Evolutionary conservation across 2,888 invertebrate species (phyloP), one percentile per base, ranked within the genome.

Genomic region (Spisula solida): DNA sequence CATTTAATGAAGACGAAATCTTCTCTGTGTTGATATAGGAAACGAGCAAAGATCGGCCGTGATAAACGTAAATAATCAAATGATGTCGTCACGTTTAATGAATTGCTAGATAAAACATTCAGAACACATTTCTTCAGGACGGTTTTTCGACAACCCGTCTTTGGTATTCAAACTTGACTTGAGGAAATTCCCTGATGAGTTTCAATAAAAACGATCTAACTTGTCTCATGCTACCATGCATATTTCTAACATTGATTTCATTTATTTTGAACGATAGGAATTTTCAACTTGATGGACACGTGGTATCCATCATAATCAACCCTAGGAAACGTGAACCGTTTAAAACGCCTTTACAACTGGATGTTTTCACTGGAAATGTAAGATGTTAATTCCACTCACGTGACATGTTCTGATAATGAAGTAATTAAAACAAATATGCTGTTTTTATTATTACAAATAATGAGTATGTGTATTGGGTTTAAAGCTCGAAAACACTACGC

Each of bases 261-360:
- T 56, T 48, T 55, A 6, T 82, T 31, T 82, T 56, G 18, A 60
- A 60, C 56, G 51, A 82, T 81, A 86, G 86, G 12, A 51, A 66
- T 20, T 82, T 31, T 18, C 55, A 16, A 14, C 5, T 88, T n/a
- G 41, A 34, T 31, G 88, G 88, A 8, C 81, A 88, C 47, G 55
- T 88, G 29, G 55, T 88, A 41, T 88, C 88, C 29, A 85, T 82
- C 29, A 55, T 88, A 14, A 12, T 88, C 20, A 66, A 82, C 25
- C 88, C 88, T 1, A 18, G 56, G 25, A 34, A 16, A 41, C 18
- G 25, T 81, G 56, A 55, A 34, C 78, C 48, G 18, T 81, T 85
- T 47, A 34, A 48, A 0, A 41, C 47, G 1, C 82, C 86, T 10
- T 31, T 87, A 81, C 75, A 81, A 18, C 81, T 88, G 41, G 88